Conservation (phyloP, 2,797 vertebrate species). For the Scolopax bukidnonensis region DNA sequence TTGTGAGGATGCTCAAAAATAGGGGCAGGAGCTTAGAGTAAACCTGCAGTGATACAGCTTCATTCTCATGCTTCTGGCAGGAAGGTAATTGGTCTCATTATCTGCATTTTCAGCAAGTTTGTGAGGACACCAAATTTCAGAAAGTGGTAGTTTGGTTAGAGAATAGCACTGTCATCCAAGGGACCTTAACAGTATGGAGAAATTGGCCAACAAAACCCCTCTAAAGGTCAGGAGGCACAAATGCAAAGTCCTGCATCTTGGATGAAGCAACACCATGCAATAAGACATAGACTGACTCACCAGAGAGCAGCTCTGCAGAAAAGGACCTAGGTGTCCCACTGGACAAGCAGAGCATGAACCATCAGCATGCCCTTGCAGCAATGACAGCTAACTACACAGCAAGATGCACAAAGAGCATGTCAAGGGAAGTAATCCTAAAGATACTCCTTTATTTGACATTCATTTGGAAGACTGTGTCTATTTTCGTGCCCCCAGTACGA, state of each 20-base stretch:
- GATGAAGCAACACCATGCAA: background rate
- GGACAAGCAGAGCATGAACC: background rate
- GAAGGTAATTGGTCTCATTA: background rate
- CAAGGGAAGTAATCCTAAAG: background rate
- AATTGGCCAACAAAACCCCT: background rate
- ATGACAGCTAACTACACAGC: background rate
- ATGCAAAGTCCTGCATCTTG: background rate
- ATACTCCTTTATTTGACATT: background rate
- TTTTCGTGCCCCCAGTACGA: background rate
- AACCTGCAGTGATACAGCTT: background rate
- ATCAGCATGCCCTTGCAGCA: fast-evolving
- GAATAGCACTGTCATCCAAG: background rate
- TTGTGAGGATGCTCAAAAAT: background rate
- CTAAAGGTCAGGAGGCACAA: background rate
- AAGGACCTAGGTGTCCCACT: background rate
- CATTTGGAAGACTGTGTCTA: background rate
- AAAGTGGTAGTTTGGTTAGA: background rate
- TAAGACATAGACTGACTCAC: background rate
- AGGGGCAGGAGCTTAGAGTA: background rate
- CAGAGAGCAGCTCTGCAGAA: background rate
- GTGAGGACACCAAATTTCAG: background rate
- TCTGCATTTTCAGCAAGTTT: background rate
- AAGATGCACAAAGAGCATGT: fast-evolving
- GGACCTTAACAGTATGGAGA: background rate
- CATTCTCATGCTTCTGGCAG: background rate